phyloP scores from a whole-genome alignment of 2,113 vertebrate genomes.

The Lampris megalopsis region DNA sequence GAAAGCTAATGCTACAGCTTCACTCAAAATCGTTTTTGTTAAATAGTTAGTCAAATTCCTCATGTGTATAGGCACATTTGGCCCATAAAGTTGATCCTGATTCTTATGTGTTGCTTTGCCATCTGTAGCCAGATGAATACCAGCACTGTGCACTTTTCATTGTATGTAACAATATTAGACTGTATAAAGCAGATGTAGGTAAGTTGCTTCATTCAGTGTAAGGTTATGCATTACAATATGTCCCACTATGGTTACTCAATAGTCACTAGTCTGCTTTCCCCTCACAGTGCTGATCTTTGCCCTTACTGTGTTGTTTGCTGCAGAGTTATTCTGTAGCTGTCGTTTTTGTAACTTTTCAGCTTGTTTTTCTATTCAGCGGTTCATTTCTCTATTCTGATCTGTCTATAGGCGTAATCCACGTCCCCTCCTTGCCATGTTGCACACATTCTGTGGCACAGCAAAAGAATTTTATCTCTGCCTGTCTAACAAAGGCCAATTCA shows the following conservation, averaged over 20 bases:
- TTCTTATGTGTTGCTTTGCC: not conserved
- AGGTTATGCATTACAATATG: not conserved
- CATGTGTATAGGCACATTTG: too few species aligned
- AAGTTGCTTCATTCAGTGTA: slow-evolving; percentile 18
- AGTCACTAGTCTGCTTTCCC: slow-evolving; percentile 30
- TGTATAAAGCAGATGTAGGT: not conserved
- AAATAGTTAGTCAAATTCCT: not conserved
- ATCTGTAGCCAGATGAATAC: not conserved
- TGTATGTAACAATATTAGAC: not conserved
- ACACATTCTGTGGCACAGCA: slow-evolving; percentile 37
- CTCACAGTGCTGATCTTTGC: slow-evolving; percentile 8
- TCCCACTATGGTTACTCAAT: slow-evolving; percentile 21
- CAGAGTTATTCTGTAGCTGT: not conserved
- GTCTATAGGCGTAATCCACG: slow-evolving; percentile 35
- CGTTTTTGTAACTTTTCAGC: slow-evolving; percentile 1
- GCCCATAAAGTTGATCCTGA: too few species aligned
- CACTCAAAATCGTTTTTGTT: not conserved
- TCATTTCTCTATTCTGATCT: not conserved
- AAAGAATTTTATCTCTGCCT: slow-evolving; percentile 59
- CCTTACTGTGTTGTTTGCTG: slow-evolving; percentile 17
- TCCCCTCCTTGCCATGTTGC: slow-evolving; percentile 32
- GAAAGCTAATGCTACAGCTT: slow-evolving; percentile 1
- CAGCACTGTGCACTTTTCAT: not conserved
- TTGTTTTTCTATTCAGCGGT: slow-evolving; percentile 14
- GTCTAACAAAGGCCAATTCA: slow-evolving; percentile 62